Evolutionary conservation across 2,797 vertebrate genomes (phyloP).

Genomic region (Falco rusticolus): DNA sequence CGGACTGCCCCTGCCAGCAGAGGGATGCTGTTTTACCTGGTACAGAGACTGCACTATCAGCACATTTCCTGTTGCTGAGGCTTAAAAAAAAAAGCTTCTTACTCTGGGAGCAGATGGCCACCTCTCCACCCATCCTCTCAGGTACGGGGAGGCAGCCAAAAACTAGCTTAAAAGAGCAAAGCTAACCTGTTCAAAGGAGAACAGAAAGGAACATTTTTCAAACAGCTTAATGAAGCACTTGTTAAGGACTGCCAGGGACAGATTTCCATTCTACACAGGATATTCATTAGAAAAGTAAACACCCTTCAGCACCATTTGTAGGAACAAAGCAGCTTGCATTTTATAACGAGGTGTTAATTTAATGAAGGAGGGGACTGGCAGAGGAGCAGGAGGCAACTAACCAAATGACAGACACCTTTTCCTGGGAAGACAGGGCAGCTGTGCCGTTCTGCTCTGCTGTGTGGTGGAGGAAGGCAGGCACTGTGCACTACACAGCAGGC

Average conservation of each 20-base stretch:
- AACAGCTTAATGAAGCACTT: conserved; percentile 60
- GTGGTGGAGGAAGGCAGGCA: accelerated
- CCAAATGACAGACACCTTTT: not conserved
- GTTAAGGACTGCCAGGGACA: conserved; percentile 68
- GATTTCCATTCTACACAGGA: conserved; percentile 63
- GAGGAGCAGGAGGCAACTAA: not conserved
- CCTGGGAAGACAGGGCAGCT: not conserved
- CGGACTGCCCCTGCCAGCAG: not conserved
- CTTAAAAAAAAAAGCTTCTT: not conserved
- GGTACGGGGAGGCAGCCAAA: conserved; percentile 57
- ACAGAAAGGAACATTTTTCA: conserved; percentile 60
- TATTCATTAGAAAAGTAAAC: conserved; percentile 68
- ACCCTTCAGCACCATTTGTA: conserved; percentile 53
- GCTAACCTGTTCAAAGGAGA: conserved; percentile 66
- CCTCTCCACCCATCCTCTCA: conserved; percentile 61
- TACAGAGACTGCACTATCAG: not conserved
- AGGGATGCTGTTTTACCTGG: not conserved
- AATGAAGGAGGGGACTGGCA: conserved; percentile 30
- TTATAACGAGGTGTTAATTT: conserved; percentile 68
- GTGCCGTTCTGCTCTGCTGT: not conserved
- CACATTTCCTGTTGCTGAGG: not conserved
- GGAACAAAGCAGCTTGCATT: conserved; percentile 57
- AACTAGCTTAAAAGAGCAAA: conserved; percentile 54
- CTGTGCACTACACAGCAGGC: accelerated
- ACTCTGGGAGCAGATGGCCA: conserved; percentile 52